These are phyloP conservation scores for Epicampocera succincta DNA, from an alignment of 2,888 invertebrate genomes.

Conservation along the genomic window DNA sequence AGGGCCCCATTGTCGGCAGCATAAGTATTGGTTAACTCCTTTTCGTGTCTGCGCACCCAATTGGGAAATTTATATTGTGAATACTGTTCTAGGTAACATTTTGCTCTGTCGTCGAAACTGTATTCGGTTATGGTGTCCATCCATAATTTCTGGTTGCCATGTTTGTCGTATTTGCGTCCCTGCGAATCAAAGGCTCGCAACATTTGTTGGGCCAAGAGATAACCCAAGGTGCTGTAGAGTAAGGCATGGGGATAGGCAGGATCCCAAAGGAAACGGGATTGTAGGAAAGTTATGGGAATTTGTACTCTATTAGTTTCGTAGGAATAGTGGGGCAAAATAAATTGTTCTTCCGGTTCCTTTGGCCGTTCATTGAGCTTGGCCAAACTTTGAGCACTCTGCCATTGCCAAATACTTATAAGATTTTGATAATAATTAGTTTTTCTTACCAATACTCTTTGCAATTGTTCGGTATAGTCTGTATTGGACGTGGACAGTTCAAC, in stretches of 20 bases:
- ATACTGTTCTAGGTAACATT: slow-evolving; percentile 77
- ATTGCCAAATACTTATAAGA: slow-evolving; percentile 74
- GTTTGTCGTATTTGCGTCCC: slow-evolving; percentile 76
- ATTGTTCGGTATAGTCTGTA: slow-evolving; percentile 70
- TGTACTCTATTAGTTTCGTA: slow-evolving; percentile 75
- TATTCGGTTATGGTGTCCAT: slow-evolving; percentile 75
- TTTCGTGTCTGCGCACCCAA: slow-evolving; percentile 72
- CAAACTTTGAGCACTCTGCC: slow-evolving; percentile 74
- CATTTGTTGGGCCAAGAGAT: slow-evolving; percentile 77
- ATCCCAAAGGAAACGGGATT: slow-evolving; percentile 79
- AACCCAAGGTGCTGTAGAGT: slow-evolving; percentile 77
- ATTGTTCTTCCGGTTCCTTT: slow-evolving; percentile 63
- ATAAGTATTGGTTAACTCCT: slow-evolving; percentile 71
- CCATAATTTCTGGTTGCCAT: slow-evolving; percentile 77
- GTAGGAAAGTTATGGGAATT: slow-evolving; percentile 77
- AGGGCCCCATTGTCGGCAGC: slow-evolving; percentile 78
- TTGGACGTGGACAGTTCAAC: slow-evolving; percentile 74
- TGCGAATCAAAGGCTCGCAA: slow-evolving; percentile 77
- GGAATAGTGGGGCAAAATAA: slow-evolving; percentile 75
- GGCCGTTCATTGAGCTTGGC: slow-evolving; percentile 74
- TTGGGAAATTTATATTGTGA: slow-evolving; percentile 73
- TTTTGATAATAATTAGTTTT: slow-evolving; percentile 75
- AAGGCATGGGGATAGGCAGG: slow-evolving; percentile 76
- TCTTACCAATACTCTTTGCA: slow-evolving; percentile 71
- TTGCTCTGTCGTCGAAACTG: slow-evolving; percentile 73